phyloP scores from a whole-genome alignment of 2,888 invertebrate genomes.

The Diplazon laetatorius region DNA sequence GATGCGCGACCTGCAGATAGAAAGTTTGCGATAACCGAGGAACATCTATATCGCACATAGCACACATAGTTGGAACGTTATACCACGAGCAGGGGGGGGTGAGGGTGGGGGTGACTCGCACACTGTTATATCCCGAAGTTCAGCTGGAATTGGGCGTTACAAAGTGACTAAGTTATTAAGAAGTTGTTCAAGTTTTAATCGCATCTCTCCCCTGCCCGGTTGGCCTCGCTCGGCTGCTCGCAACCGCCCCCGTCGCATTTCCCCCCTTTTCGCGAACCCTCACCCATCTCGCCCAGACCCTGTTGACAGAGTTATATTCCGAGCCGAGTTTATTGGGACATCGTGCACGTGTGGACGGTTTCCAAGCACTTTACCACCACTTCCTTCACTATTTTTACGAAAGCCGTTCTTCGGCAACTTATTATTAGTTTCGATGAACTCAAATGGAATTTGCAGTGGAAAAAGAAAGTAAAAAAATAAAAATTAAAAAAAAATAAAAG shows the following conservation, averaged over 20 bases:
- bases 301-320: conserved; percentile 73
- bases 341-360: conserved; percentile 55
- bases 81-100: conserved; percentile 37
- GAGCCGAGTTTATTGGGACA: conserved; percentile 64
- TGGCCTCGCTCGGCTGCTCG: conserved; percentile 40
- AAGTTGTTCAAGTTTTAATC: conserved; percentile 78
- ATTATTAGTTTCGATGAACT: conserved; percentile 62
- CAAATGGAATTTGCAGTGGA: conserved; percentile 54
- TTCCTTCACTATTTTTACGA: conserved; percentile 47
- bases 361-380: conserved; percentile 33
- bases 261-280: conserved; percentile 3
- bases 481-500: conserved; percentile 24
- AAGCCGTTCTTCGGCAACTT: conserved; percentile 58
- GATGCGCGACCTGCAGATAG: conserved; percentile 47
- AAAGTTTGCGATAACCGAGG: conserved; percentile 41
- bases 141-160: conserved; percentile 73
- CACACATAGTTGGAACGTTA: conserved; percentile 29
- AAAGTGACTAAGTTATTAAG: conserved; percentile 77
- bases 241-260: conserved; percentile 12
- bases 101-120: too few relatives aligned
- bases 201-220: conserved; percentile 69
- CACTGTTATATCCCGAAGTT: conserved; percentile 69
- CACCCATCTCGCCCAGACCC: conserved; percentile 52
- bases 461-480: conserved; percentile 35
- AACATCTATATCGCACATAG: conserved; percentile 17